Evolutionary conservation across 35 echinoderm and acorn worm genomes (phyloP), one percentile per base, ranked within the genome.

Genomic region (Apostichopus parvimensis): DNA sequence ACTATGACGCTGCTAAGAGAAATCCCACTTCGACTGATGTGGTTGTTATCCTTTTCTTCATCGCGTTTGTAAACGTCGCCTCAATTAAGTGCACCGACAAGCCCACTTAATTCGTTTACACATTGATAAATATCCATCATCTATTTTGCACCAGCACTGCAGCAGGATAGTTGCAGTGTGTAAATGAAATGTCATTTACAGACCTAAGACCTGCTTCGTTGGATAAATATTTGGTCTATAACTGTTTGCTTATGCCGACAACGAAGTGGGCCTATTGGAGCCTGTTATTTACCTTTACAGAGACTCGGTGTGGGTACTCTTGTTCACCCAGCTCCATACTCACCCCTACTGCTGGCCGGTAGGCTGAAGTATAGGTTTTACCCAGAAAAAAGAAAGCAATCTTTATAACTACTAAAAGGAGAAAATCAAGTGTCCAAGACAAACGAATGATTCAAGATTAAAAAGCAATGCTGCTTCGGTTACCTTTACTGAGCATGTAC

Each of bases 141-240:
- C 24, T 66, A 23, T 45, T 75, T 88, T 88, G 24, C 86, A 9
- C 25, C 86, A 73, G 24, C 86, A 9, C 60, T 64, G 52, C 60
- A 72, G 81, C 6, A 61, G 71, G 14, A 26, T 52, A 22, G 55
- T 88, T 52, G 23, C 57, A 72, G 86, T 88, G 81, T 84, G 23
- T 88, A 88, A 65, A 88, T 88, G 86, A 88, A 88, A 88, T 88
- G 86, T 88, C 86, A 68, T 68, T 88, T 68, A 88, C 17, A 54
- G 61, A 68, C 24, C 60, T 88, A 23, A 88, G 15, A 57, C 45
- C 68, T 88, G 58, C 86, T 88, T 53, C 68, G 52, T 53, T 88
- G 60, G 60, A 75, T 75, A 88, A 88, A 88, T 88, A 88, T 88
- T 88, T 88, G 86, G 45, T 88, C 72, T 88, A 88, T 88, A 52